Base-by-base conservation (phyloP, 2,113 vertebrate genomes). In the Etia nguti region DNA sequence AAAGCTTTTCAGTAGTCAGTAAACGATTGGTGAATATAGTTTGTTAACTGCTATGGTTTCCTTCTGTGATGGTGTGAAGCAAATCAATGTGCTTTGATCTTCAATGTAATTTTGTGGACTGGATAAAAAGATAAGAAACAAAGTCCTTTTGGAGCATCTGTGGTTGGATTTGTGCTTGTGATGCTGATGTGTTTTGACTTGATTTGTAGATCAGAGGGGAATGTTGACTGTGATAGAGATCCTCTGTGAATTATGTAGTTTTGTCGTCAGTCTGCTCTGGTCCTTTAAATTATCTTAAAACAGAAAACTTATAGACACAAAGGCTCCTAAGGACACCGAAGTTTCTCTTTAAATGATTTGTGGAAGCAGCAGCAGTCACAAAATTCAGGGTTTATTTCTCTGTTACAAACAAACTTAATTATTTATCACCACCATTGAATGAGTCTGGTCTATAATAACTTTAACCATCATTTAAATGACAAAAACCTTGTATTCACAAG, bases 131-230 rank as follows among this genome's bases (percentile, higher is more conserved):
- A 60, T 46, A 73, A 16, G 29, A 50, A 88, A 83, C 10, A 24
- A 7, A 57, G 8, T 26, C 13, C 1, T 73, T 22, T 43, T 41
- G 36, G 52, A 29, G 34, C 34, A 79, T 46, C 10, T 20, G 48
- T 57, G 54, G 11, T 84, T 86, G 9, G 46, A 52, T 83, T 31
- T 8, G 10, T 29, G 36, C 86, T 43, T 22, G 86, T 73, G 84
- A 85, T 12, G 83, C 80, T 91, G 90, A 94, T 90, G 73, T 18
- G 2, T 86, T 86, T 80, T 50, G 88, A 93, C 88, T 73, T 60
- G 24, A 86, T 93, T 90, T 85, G 62, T 88, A 54, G 22, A 24
- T 84, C 36, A 0, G 60, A 86, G 77, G 86, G 15, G 70, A 73
- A 86, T 18, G 52, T 89, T 41, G 65, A 4, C 22, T 6, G 88